Evolutionary conservation across 2,888 invertebrate genomes (phyloP), one percentile per base, ranked within the genome.

Genomic region (Aleiodes alternator): DNA sequence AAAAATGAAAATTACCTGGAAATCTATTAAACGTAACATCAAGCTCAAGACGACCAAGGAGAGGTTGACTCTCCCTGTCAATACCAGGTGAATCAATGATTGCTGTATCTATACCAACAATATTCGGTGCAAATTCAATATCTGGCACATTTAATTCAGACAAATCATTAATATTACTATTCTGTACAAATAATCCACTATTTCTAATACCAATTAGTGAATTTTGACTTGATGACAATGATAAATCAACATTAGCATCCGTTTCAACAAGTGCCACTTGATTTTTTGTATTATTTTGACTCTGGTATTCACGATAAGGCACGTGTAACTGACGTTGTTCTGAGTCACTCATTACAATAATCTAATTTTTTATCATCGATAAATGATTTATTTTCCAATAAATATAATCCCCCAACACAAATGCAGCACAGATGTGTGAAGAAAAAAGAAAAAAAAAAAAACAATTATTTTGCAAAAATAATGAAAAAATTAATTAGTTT

Each of bases 41-140:
- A 82, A 94, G 92, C 86, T 94, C 94, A 89, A 93, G 93, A 89
- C 94, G 94, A 91, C 95, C 95, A 72, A 98, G 92, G 82, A 98
- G 94, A 89, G 98, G 98, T 92, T 98, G 97, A 91, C 96, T 96
- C 93, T 98, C 98, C 87, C 97, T 93, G 91, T 95, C 96, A 79
- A 94, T 93, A 80, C 95, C 94, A 88, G 95, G 93, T 71, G 95
- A 95, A 93, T 96, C 96, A 94, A 95, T 94, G 91, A 93, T 93
- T 90, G 89, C 84, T 90, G 94, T 95, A 55, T 88, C 89, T 82
- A 84, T 87, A 82, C 86, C 87, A 61, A 84, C 87, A 61, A 84
- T 80, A 76, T 86, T 88, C 38, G 90, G 90, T 79, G 89, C 88
- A 90, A 96, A 96, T 82, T 93, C 93, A 83, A 96, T 94, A 90